Evolutionary conservation across 2,113 vertebrate genomes (phyloP), one percentile per base, ranked within the genome.

Genomic region (Trogon surrucura): DNA sequence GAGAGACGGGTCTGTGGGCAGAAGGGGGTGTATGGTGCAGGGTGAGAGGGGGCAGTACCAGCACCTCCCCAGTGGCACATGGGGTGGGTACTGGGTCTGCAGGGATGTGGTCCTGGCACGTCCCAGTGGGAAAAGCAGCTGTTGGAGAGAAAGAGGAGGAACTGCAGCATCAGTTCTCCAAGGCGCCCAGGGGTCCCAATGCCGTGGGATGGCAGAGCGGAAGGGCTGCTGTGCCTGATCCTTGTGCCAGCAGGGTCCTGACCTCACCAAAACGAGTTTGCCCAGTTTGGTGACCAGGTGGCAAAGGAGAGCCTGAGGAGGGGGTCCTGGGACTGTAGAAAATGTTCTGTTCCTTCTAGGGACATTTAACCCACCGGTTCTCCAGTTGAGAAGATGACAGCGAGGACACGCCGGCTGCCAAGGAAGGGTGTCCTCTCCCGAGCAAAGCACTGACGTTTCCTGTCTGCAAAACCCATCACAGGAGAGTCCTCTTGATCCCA

Each of bases 51-150:
- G 13, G 13, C 54, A 84, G 50, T 30, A 41, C 88, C 1, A 0
- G 27, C 70, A 30, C 65, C 36, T 32, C 34, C 61, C 18, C 57
- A 36, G 0, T 41, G 25, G 20, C 9, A 5, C 0, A 0, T 16
- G 26, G 11, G 26, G 12, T 47, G 32, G 56, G 45, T 50, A 73
- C 1, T 2, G 45, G 32, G n/a, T 36, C 53, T 0, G 0, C 30
- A 45, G 64, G 38, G n/a, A 50, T 69, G 34, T 34, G 56, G n/a
- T n/a, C 6, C 0, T 13, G 36, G 10, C 48, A 51, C 0, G 2
- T 56, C 57, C 57, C 66, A 45, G 34, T 1, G 2, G 19, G 45
- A 65, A 65, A 60, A 86, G 21, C 32, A 36, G 22, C 22, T 61
- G 8, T 3, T 44, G 38, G 58, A 80, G 83, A 26, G 3, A n/a